A percentile compares a stretch with the other conserved stretches of the same genome.
Evolutionary conservation across 2,888 invertebrate species (phyloP).

Genomic region (Pachydiplax longipennis): DNA sequence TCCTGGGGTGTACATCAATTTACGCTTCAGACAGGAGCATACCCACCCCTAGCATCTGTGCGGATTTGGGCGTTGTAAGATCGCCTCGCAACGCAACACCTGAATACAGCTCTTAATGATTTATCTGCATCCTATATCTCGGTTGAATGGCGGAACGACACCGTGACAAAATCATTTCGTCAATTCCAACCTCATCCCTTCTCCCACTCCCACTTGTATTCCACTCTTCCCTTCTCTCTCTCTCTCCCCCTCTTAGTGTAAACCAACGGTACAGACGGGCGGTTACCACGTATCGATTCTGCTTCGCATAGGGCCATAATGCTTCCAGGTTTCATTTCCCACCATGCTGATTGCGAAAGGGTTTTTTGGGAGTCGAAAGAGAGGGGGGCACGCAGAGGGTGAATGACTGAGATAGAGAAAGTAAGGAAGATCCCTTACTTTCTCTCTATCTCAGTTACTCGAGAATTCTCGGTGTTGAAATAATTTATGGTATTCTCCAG

Average conservation of each 20-base stretch:
- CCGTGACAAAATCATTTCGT: not conserved
- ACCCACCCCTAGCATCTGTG: too few relatives aligned
- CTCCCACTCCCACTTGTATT: not conserved
- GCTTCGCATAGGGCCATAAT: slow-evolving; percentile 1
- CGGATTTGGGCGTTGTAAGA: too few relatives aligned
- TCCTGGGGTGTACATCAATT: too few relatives aligned
- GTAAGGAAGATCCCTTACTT: not conserved
- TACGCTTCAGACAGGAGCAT: too few relatives aligned
- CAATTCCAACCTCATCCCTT: not conserved
- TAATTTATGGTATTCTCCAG: too few relatives aligned
- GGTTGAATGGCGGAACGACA: not conserved
- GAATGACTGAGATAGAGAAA: not conserved
- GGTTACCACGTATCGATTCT: slow-evolving; percentile 23
- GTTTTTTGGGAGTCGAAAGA: not conserved
- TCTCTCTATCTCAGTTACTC: too few relatives aligned
- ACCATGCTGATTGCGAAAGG: not conserved
- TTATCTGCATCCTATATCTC: not conserved
- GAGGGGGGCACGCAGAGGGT: not conserved
- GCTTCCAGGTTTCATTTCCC: slow-evolving; percentile 31
- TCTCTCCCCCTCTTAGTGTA: not conserved
- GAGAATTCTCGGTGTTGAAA: too few relatives aligned
- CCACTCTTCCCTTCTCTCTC: not conserved
- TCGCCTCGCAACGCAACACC: too few relatives aligned
- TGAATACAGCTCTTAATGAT: too few relatives aligned
- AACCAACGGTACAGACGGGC: slow-evolving; percentile 7